Evolutionary conservation across 2,113 vertebrate species (phyloP), one percentile per base, ranked within the genome.

Genomic region (Calidris pugnax): DNA sequence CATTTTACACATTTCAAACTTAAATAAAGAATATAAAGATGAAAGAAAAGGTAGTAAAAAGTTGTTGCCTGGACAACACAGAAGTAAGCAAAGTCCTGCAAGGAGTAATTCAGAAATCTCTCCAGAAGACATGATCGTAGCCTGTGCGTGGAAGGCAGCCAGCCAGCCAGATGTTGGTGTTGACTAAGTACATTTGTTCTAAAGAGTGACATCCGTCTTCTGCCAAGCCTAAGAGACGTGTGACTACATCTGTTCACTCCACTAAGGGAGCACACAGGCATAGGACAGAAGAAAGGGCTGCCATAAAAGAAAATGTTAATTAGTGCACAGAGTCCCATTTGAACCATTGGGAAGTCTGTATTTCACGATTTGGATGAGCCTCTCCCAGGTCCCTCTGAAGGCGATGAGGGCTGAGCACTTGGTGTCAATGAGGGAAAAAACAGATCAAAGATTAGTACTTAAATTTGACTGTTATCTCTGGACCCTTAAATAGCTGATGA

Each of bases 241-340:
- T 93, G 97, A 59, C 75, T 96, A 90, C 98, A 98, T 98, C 98
- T 98, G 98, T 92, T 98, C 97, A 5, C 89, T 67, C 59, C 90
- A 93, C 91, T 90, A 51, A 95, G 95, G 97, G 95, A 98, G 87
- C 75, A 35, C 22, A 80, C 93, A 95, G 81, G 79, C 60, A 86
- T 59, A 96, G 98, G 96, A 94, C 85, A 96, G 86, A 94, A 86
- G 91, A 93, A 97, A 98, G 97, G 96, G 89, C 95, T 97, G 95
- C 96, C 93, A 59, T 98, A 96, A 98, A 98, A 97, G 89, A 91
- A 98, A 97, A 97, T 95, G 96, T 97, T 96, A 97, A 96, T 97
- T 92, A 95, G 95, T 66, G 96, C 83, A 22, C 74, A 78, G 76
- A 72, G 60, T 55, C 87, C 75, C 91, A 87, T 64, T 7, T 59